Base-by-base conservation (phyloP, 2,797 vertebrate species). In the Hylomyscus alleni region DNA sequence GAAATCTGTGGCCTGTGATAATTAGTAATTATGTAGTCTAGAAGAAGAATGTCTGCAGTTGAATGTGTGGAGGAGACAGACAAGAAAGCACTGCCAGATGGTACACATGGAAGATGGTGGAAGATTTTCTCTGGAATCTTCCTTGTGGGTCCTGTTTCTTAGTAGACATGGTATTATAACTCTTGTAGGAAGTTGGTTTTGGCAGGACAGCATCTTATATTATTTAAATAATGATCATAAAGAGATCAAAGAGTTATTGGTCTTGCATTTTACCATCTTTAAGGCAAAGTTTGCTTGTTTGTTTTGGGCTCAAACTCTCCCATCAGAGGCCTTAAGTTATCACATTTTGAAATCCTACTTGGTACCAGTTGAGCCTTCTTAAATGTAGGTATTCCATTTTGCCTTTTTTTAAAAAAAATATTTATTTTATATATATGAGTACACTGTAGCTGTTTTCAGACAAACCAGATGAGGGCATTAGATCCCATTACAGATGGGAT, bases 201-300 rank as follows among this genome's bases (percentile, higher is more conserved):
- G 75, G 50, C 26, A 92, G 52, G 40, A 92, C 19, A 6, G 44
- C 19, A 37, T 89, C 40, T 95, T 90, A 67, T 76, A 67, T 40
- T 89, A 91, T 96, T 89, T 84, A 92, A 77, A 44, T 26, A 94
- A 40, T 52, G 91, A 78, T 82, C 56, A 84, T 65, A 84, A 95
- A 81, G 26, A 91, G 62, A 77, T 89, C 69, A 89, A 37, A 67
- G 76, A 76, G 24, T 90, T 88, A 85, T 1, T 84, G 72, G 40
- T 11, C n/a, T 69, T 91, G 44, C 20, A 81, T 86, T 96, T 89
- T 92, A 76, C 50, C 60, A 87, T 94, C 76, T 95, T 93, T 78
- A 77, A 94, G 72, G 89, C 72, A 95, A 34, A 94, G 78, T 67
- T 60, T 58, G 58, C 9, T 60, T 62, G 14, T 40, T 75, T 40